Percentiles rank a stretch among this genome's conserved stretches.
Conservation (phyloP, 2,113 vertebrate species). For the Danionella cerebrum region DNA sequence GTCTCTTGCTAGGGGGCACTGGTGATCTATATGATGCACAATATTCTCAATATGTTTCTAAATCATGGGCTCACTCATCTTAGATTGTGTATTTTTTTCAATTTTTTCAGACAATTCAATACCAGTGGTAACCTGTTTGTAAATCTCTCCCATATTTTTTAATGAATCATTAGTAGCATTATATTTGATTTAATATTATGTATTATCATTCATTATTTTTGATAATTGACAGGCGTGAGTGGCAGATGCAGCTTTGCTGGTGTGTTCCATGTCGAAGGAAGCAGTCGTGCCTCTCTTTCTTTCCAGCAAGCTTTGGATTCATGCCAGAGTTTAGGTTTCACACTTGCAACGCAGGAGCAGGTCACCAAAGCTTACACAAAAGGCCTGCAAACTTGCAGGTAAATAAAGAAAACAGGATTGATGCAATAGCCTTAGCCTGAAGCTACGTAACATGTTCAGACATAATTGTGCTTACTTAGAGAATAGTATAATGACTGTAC, state of each 20-base stretch:
- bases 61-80: no score
- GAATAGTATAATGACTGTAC: background rate
- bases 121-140: no score
- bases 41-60: no score
- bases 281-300: constrained; percentile 62
- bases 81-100: no score
- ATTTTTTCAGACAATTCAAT: no score
- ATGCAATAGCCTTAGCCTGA: background rate
- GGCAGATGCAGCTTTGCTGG: constrained; percentile 68
- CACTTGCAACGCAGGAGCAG: constrained; percentile 62
- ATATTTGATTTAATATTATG: no score
- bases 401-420: constrained; percentile 1
- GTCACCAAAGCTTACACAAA: constrained; percentile 47
- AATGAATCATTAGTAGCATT: no score
- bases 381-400: constrained; percentile 78
- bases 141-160: no score
- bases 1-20: no score
- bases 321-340: constrained; percentile 63
- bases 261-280: constrained; percentile 72
- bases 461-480: background rate
- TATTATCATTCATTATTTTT: no score
- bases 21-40: no score
- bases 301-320: constrained; percentile 57
- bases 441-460: background rate
- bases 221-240: constrained; percentile 55